A percentile compares a stretch with the other conserved stretches of the same genome.
Conservation (phyloP, 2,797 vertebrate species). For the Trichosurus vulpecula region DNA sequence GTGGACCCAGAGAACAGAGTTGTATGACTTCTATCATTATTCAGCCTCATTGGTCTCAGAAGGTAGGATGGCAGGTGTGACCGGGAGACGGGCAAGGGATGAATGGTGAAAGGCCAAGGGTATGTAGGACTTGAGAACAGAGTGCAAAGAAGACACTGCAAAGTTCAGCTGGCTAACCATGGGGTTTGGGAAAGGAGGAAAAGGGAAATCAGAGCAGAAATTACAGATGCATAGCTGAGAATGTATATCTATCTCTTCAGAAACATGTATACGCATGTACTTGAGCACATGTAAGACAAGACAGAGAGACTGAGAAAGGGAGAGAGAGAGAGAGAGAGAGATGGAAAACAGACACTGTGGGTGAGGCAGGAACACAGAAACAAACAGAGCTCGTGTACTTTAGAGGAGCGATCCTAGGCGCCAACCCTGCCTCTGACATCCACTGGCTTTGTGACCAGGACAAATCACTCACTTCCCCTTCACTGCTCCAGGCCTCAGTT, state of each 20-base stretch:
- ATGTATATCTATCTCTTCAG: not conserved
- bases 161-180: not conserved
- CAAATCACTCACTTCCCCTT: not conserved
- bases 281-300: not conserved
- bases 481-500: not conserved
- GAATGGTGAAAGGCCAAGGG: no score
- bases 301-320: constrained; percentile 1
- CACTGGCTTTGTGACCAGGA: not conserved
- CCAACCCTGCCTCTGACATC: not conserved
- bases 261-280: not conserved
- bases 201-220: not conserved
- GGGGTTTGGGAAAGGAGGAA: not conserved
- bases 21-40: not conserved
- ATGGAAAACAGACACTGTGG: not conserved
- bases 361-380: not conserved
- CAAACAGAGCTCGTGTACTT: not conserved
- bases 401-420: not conserved
- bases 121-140: not conserved
- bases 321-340: not conserved
- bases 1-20: not conserved
- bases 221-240: not conserved
- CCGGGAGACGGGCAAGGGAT: not conserved
- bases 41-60: not conserved
- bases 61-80: not conserved
- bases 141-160: not conserved